These are phyloP conservation scores for Mesopsocus fuscifrons DNA, from an alignment of 2,888 invertebrate species.

Conservation along the genomic window DNA sequence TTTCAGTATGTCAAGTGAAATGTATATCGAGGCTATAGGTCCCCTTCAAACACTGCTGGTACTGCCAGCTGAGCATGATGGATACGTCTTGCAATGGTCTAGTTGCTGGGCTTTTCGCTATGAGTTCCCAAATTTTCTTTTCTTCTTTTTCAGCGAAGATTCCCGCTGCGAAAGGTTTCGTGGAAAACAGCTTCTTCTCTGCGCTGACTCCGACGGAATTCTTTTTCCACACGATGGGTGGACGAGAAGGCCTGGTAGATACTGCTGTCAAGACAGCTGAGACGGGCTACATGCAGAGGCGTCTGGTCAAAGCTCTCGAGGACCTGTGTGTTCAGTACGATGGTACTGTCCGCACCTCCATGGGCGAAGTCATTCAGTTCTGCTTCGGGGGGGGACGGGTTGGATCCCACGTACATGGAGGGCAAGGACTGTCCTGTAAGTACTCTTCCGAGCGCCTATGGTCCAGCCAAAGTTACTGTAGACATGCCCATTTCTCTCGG, in stretches of 20 bases:
- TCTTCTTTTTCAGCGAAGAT: conserved; percentile 35
- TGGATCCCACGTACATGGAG: conserved; percentile 92
- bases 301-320: conserved; percentile 91
- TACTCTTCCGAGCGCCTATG: no score
- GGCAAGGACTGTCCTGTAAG: conserved; percentile 73
- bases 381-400: conserved; percentile 87
- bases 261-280: conserved; percentile 99
- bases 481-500: no score
- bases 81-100: no score
- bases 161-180: conserved; percentile 93
- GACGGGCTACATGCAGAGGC: conserved; percentile 94
- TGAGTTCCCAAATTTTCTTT: conserved; percentile 13
- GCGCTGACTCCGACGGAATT: conserved; percentile 96
- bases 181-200: conserved; percentile 92
- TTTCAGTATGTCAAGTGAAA: no score
- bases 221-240: conserved; percentile 99
- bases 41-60: no score
- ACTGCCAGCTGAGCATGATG: no score
- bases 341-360: conserved; percentile 82
- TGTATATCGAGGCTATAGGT: no score
- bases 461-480: no score
- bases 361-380: conserved; percentile 84
- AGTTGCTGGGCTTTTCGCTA: conserved; percentile 21
- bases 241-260: conserved; percentile 90
- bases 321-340: conserved; percentile 94